These are phyloP conservation scores for Apostichopus japonicus DNA, from an alignment of 35 echinoderm and acorn worm genomes.

Conservation along the genomic window DNA sequence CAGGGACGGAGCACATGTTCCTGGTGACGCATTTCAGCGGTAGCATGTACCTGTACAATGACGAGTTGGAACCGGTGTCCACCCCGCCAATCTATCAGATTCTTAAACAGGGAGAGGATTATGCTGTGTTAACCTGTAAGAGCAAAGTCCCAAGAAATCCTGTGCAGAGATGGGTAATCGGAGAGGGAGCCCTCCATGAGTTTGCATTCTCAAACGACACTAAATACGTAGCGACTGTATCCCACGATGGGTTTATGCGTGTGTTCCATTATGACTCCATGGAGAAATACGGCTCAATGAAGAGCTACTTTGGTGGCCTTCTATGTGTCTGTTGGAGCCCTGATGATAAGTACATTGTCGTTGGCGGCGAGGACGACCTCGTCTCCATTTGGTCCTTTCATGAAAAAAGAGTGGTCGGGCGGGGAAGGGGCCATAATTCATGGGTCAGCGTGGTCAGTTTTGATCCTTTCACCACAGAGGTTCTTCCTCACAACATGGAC, in stretches of 20 bases:
- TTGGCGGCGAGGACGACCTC: slow-evolving; percentile 93
- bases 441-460: slow-evolving; percentile 92
- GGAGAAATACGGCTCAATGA: slow-evolving; percentile 93
- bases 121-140: slow-evolving; percentile 95
- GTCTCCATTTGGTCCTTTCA: slow-evolving; percentile 94
- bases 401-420: slow-evolving; percentile 78
- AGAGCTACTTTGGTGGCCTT: slow-evolving; percentile 98
- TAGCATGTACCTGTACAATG: slow-evolving; percentile 97
- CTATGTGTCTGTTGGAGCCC: slow-evolving; percentile 99
- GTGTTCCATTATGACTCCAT: slow-evolving; percentile 98
- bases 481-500: slow-evolving; percentile 72
- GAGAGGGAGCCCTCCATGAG: slow-evolving; percentile 93
- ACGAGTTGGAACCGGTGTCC: slow-evolving; percentile 73
- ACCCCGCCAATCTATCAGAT: slow-evolving; percentile 90
- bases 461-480: slow-evolving; percentile 88
- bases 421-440: slow-evolving; percentile 86
- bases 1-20: slow-evolving; percentile 98
- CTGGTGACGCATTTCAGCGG: slow-evolving; percentile 87
- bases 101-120: slow-evolving; percentile 92
- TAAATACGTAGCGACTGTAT: slow-evolving; percentile 87
- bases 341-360: slow-evolving; percentile 93
- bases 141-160: slow-evolving; percentile 94
- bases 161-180: slow-evolving; percentile 89
- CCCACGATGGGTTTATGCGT: slow-evolving; percentile 93
- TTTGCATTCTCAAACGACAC: slow-evolving; percentile 97